A percentile compares a stretch with the other conserved stretches of the same genome.
Conservation (phyloP, 2,797 vertebrate genomes). For the Monodelphis domestica region DNA sequence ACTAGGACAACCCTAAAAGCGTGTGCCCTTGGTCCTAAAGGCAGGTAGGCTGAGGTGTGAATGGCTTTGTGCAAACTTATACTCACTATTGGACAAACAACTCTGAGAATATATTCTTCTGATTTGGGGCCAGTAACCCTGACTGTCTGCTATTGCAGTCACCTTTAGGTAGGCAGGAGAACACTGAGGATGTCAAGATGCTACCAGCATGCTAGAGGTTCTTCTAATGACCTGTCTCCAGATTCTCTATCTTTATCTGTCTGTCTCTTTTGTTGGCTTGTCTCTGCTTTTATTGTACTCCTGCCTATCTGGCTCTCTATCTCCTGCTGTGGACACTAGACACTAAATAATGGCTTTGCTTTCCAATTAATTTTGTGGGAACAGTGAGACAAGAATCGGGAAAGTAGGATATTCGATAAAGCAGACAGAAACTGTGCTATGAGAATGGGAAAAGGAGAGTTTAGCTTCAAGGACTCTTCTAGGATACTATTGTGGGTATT, state of each 20-base stretch:
- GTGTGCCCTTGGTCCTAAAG: not conserved
- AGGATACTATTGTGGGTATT: not conserved
- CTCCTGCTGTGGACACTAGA: constrained; percentile 11
- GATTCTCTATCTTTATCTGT: constrained; percentile 14
- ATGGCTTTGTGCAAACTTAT: not conserved
- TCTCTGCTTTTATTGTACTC: not conserved
- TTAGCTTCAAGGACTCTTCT: not conserved
- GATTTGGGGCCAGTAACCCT: not conserved
- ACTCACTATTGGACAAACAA: not conserved
- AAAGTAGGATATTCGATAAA: not conserved
- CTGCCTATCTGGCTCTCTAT: not conserved
- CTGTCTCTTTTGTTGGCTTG: not conserved
- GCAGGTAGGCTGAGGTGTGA: not conserved
- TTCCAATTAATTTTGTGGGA: constrained; percentile 6
- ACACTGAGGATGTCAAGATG: not conserved
- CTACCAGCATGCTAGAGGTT: not conserved
- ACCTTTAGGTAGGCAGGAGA: not conserved
- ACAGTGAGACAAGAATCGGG: constrained; percentile 30
- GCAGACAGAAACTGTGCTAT: not conserved
- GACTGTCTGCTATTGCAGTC: not conserved
- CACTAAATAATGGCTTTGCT: constrained; percentile 7
- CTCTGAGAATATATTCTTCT: not conserved
- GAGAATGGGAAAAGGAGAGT: not conserved
- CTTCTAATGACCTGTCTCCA: not conserved
- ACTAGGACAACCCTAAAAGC: not conserved